Evolutionary conservation across 1,140 invertebrate species (phyloP).

Genomic region (Hesperophylax magnus): DNA sequence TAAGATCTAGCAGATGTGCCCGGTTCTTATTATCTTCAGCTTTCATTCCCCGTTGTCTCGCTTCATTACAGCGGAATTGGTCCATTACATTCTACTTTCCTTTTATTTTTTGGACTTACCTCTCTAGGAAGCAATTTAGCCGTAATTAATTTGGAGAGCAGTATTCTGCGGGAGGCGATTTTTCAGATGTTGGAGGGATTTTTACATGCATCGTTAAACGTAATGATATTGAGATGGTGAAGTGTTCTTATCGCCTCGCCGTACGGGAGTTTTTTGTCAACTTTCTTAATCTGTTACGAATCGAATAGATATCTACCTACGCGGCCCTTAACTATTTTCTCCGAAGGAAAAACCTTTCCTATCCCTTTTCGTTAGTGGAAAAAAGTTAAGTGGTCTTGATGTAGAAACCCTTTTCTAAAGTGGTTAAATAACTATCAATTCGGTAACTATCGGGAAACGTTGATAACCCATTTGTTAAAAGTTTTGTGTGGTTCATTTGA

Average conservation of each 20-base stretch:
- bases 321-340: too few species aligned
- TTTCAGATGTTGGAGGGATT: constrained; percentile 14
- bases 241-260: background rate
- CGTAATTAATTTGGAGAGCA: constrained; percentile 50
- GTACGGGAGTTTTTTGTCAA: background rate
- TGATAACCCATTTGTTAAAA: constrained; percentile 12
- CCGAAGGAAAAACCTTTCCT: too few species aligned
- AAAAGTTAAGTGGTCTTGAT: too few species aligned
- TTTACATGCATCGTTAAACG: constrained; percentile 30
- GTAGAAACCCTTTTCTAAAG: too few species aligned
- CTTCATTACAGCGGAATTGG: constrained; percentile 54
- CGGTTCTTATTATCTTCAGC: constrained; percentile 36
- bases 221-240: constrained; percentile 22
- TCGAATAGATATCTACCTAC: too few species aligned
- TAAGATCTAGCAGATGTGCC: constrained; percentile 40
- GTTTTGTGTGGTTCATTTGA: background rate
- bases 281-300: too few species aligned
- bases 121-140: constrained; percentile 42
- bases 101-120: constrained; percentile 48
- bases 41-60: constrained; percentile 46
- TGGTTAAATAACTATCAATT: too few species aligned
- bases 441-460: background rate
- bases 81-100: constrained; percentile 53
- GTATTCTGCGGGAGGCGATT: constrained; percentile 25
- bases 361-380: too few species aligned